Evolutionary conservation across 2,888 invertebrate genomes (phyloP), one percentile per base, ranked within the genome.

Genomic region (Lasioglossum lativentre): DNA sequence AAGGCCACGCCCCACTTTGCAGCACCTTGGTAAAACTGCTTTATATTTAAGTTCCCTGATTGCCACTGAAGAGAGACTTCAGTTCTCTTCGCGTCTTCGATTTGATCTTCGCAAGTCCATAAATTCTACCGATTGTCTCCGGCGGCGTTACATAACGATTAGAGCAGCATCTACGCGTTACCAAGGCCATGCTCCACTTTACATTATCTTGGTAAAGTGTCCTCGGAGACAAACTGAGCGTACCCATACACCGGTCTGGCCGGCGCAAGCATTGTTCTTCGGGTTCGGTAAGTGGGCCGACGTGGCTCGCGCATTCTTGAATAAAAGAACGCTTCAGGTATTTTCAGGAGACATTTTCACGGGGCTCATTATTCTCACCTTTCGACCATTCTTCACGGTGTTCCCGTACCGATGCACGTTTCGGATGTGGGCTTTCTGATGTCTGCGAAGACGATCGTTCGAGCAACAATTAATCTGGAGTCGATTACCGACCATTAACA

Each of bases 101-200:
- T 38, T 38, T 12, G 34, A 23, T 70, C 40, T 38, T n/a, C 42
- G 12, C n/a, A n/a, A n/a, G 34, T 42, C 14, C 34, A 66, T 63
- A 70, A 40, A 70, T 70, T 70, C 38, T 12, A 14, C 75, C 59
- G 52, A 40, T 68, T 52, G 40, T 70, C 27, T 38, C 52, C 40
- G 56, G 52, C 47, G 4, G 19, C 47, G 68, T 77, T 77, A 23
- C 74, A 45, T 56, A 78, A 76, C 63, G 74, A 82, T 74, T 78
- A 82, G 45, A 74, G 52, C 42, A 74, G 40, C 74, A 38, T 74
- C 47, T 56, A 19, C 66, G 66, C 42, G 74, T 59, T 76, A 68
- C 42, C 78, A 82, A 80, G 82, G 78, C 74, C 80, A 75, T 52
- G 77, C 59, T 82, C 76, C 86, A 80, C 75, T 82, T 78, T 63